Evolutionary conservation across 1,140 invertebrate species (phyloP), one percentile per base, ranked within the genome.

Genomic region (Diabrotica undecimpunctata): DNA sequence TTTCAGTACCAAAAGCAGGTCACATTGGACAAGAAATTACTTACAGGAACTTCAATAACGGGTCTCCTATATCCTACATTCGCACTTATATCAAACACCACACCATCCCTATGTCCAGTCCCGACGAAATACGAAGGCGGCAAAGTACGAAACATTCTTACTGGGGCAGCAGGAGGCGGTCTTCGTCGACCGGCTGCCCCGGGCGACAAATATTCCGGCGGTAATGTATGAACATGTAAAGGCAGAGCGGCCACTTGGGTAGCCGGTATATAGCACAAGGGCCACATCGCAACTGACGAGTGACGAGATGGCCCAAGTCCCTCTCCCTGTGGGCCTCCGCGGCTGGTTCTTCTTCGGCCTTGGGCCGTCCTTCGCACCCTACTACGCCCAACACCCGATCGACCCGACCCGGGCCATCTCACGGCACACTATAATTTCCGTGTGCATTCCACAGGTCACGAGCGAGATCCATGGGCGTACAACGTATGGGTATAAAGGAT

Each of bases 211-310:
- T 52, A 61, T 77, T 75, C 74, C 58, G 65, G 62, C 37, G 74
- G 81, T 79, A 81, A 78, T 77, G 82, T 83, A 76, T 81, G 81
- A 77, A 81, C 81, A 77, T 80, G 80, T 78, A 81, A 78, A 77
- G 79, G 79, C 79, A 78, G 73, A 79, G 81, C 81, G 74, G 78
- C 70, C 75, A 78, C 77, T 72, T 77, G 76, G 75, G 70, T 76
- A 69, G 79, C 76, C 74, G 78, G 78, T 70, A 77, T 76, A 68
- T 75, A 77, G 70, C 75, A 76, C 70, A 75, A 73, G 72, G 74
- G 73, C 76, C 77, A 78, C 77, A 77, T 75, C 70, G 69, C 68
- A 70, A 72, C 70, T 72, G 69, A 61, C 56, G n/a, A 11, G 36
- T 8, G 61, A 25, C 25, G 25, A 10, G 41, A 46, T 46, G 41